Base-by-base conservation (phyloP, 1,140 invertebrate species). In the Thaumatotibia leucotreta region DNA sequence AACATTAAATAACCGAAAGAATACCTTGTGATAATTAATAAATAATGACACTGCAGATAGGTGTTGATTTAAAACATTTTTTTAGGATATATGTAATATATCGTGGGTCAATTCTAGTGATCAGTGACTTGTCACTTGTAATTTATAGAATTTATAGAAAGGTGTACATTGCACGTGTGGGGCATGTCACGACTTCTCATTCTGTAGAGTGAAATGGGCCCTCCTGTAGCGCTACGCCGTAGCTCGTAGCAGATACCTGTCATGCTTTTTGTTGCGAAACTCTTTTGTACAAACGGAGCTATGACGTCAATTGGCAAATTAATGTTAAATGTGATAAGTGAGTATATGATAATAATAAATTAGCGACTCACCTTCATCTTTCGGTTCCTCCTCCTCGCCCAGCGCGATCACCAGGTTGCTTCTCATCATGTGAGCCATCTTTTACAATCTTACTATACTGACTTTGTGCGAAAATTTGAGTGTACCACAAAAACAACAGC, bases 391-490 rank as follows among this genome's bases (percentile, higher is more conserved):
- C 5, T 58, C 52, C n/a, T 75, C 77, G 8, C 69, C 87, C 27
- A 84, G 45, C 20, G 84, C 88, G 45, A 90, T 75, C 67, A 88
- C 73, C 75, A 83, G 83, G 4, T 80, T 80, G 68, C 88, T 84
- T 29, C 88, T 82, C 66, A 90, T 67, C 11, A 90, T 80, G 71
- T 87, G 88, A 66, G 80, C 88, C 88, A 90, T 90, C 61, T 72
- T 80, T 27, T n/a, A 69, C 66, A 70, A 45, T 49, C 69, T 83
- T 82, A 83, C 80, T 68, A 88, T 88, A 85, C 88, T 90, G 84
- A 86, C 61, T 76, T 88, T 87, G 84, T 76, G 79, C 79, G 52
- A 80, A 83, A 78, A 75, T 66, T 77, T 61, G 69, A 76, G 70
- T 79, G 73, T 79, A 83, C 75, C 70, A 73, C 52, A 67, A 65